Conservation (phyloP, 2,888 invertebrate species). For the Lochmaea crataegi region DNA sequence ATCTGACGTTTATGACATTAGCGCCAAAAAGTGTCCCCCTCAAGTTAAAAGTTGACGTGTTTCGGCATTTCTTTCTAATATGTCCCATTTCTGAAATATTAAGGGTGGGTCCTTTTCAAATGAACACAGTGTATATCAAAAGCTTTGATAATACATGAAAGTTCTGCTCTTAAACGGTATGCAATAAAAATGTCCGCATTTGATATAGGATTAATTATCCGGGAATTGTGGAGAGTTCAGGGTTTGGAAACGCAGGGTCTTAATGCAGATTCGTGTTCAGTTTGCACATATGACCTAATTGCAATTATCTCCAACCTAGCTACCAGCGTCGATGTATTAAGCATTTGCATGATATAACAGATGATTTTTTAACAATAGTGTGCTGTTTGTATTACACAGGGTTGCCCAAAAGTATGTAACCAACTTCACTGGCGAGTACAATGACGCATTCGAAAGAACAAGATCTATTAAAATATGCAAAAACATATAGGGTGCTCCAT, state of each 20-base stretch:
- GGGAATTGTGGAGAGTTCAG: slow-evolving; percentile 4
- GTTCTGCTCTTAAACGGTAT: not conserved
- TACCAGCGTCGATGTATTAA: slow-evolving; percentile 15
- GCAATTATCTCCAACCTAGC: slow-evolving; percentile 12
- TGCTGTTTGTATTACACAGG: not conserved
- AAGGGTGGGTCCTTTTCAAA: too few species aligned
- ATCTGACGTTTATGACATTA: too few species aligned
- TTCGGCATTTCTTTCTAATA: too few species aligned
- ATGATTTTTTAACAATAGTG: not conserved
- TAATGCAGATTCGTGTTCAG: slow-evolving; percentile 9
- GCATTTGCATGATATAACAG: slow-evolving; percentile 6
- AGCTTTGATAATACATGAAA: not conserved
- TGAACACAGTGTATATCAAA: too few species aligned
- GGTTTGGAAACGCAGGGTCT: slow-evolving; percentile 19
- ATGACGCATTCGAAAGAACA: too few species aligned
- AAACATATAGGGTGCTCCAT: too few species aligned
- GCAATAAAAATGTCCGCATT: slow-evolving; percentile 1
- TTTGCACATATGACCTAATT: slow-evolving; percentile 16
- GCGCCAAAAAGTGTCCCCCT: too few species aligned
- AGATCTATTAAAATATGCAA: too few species aligned
- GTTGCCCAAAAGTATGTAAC: too few species aligned
- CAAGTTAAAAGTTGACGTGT: too few species aligned
- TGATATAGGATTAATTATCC: slow-evolving; percentile 20
- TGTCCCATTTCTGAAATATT: too few species aligned
- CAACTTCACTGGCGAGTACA: too few species aligned